Evolutionary conservation across 2,113 vertebrate genomes (phyloP).

Genomic region (Siniperca knerii): DNA sequence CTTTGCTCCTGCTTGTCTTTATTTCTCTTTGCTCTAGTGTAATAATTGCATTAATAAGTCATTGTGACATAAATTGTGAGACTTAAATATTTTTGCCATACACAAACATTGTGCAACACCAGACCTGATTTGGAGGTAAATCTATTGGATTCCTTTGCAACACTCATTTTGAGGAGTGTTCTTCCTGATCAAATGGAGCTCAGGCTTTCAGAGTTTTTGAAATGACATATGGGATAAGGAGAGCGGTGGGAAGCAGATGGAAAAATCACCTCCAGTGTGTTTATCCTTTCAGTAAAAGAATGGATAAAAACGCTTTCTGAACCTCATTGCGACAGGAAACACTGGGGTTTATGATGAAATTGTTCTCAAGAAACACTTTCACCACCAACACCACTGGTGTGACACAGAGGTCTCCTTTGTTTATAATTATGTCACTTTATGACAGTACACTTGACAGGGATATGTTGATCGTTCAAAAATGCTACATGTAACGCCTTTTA

Average conservation of each 20-base stretch:
- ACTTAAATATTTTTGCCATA: neutral
- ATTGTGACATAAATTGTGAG: neutral
- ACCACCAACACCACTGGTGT: no score
- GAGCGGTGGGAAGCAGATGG: neutral
- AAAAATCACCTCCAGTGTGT: neutral
- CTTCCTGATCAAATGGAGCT: neutral
- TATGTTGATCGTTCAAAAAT: neutral
- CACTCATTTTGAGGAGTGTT: neutral
- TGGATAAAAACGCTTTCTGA: no score
- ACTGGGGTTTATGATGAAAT: no score
- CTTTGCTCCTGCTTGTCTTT: neutral
- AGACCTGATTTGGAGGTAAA: neutral
- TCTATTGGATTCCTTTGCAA: neutral
- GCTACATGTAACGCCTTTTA: neutral
- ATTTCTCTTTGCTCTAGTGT: neutral
- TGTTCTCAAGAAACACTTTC: no score
- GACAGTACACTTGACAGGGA: neutral
- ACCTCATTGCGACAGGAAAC: no score
- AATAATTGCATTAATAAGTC: neutral
- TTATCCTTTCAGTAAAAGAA: neutral
- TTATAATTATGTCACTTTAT: neutral
- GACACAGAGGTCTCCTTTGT: no score
- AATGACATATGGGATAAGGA: neutral
- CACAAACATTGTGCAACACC: no score
- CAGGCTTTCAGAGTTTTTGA: neutral